These are phyloP conservation scores for Holothuria scabra DNA, from an alignment of 53 echinoderm and acorn worm genomes.

Conservation along the genomic window DNA sequence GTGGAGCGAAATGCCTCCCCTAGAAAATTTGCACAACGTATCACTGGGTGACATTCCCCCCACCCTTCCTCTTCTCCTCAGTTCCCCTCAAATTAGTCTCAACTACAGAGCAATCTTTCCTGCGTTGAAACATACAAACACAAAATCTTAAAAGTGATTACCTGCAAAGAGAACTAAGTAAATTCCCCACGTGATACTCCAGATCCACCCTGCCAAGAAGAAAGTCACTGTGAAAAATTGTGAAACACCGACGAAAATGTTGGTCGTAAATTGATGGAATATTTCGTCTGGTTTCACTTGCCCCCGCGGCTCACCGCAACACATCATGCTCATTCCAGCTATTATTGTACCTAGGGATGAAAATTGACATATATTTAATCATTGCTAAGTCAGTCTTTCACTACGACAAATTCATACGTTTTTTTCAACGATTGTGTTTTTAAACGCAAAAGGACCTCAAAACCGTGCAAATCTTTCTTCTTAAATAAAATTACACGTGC, in stretches of 20 bases:
- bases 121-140: no score
- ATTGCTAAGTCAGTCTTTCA: background rate
- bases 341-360: slow-evolving; percentile 73
- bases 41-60: no score
- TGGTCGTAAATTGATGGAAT: slow-evolving; percentile 74
- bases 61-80: no score
- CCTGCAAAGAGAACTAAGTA: slow-evolving; percentile 83
- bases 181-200: slow-evolving; percentile 97
- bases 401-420: no score
- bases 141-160: slow-evolving; percentile 31
- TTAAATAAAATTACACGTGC: no score
- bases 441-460: no score
- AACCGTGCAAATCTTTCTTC: no score
- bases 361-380: background rate
- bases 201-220: slow-evolving; percentile 94
- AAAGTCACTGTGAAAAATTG: slow-evolving; percentile 93
- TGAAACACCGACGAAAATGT: slow-evolving; percentile 84
- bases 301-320: slow-evolving; percentile 67
- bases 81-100: no score
- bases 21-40: no score
- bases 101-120: no score
- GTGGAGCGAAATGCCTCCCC: no score
- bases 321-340: slow-evolving; percentile 83
- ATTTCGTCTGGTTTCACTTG: slow-evolving; percentile 79
- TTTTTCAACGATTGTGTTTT: no score